Base-by-base conservation (phyloP, 2,113 vertebrate genomes). In the Albula glossodonta region DNA sequence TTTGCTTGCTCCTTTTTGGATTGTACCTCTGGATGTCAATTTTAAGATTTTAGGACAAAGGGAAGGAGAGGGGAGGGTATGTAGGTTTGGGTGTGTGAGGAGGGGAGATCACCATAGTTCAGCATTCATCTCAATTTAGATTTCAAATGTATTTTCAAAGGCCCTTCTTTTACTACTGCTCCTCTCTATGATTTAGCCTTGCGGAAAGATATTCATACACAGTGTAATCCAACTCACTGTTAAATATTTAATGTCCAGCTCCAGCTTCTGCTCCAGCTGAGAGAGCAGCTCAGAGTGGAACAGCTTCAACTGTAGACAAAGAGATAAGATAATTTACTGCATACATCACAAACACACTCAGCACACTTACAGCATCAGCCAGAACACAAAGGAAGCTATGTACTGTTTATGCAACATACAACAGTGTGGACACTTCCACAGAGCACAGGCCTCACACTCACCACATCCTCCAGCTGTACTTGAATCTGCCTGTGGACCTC, bases 401-500 rank as follows among this genome's bases (percentile, higher is more conserved):
- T 53, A 9, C 25, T 66, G 31, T 41, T 41, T 41, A 41, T 41
- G 22, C 17, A 3, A 13, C 70, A 31, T 22, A 31, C n/a, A 41
- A 31, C 31, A 51, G 83, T 51, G 48, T 19, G 15, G 31, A 84
- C 63, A 51, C 17, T 13, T 12, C 1, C 78, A 80, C 50, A 25
- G 17, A 19, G 19, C 57, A 15, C 49, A 51, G 31, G 13, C 13
- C 51, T 56, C 60, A 56, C 66, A 92, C 96, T 95, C 84, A 97
- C 96, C 91, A 96, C 95, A 31, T 97, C 96, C 57, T 97, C 96
- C 91, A 97, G 92, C 88, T 97, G 96, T 83, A 97, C 96, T 92
- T 97, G 96, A 57, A 97, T 96, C 93, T 97, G 96, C 51, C 96
- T 92, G 92, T 97, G 96, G 4, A 97, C 96, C 92, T 97, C 96